phyloP scores from a whole-genome alignment of 2,113 vertebrate genomes.

The Copsychus sechellarum region DNA sequence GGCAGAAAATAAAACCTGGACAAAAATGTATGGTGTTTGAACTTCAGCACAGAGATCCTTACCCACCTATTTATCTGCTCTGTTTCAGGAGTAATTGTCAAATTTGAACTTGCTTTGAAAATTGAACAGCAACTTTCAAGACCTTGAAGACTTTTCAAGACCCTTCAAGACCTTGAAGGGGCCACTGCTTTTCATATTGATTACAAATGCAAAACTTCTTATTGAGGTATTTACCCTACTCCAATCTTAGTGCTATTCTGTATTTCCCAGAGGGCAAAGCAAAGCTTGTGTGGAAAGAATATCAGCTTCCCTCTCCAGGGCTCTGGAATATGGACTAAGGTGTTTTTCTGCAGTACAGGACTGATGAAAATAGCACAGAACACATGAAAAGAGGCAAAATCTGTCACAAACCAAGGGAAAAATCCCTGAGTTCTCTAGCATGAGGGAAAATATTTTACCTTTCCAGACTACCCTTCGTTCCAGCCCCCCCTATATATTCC shows the following conservation, averaged over 20 bases:
- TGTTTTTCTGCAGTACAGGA: background rate
- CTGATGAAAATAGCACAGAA: background rate
- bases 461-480: background rate
- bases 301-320: background rate
- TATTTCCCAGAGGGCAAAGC: background rate
- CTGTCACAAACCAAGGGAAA: background rate
- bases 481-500: background rate
- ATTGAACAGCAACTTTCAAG: background rate
- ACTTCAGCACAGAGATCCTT: background rate
- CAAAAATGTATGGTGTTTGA: background rate
- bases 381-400: background rate
- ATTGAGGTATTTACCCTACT: background rate
- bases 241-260: background rate
- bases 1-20: background rate
- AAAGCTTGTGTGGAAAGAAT: background rate
- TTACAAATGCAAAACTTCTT: background rate
- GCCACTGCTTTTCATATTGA: background rate
- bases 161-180: background rate
- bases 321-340: background rate
- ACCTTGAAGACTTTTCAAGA: background rate
- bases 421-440: background rate
- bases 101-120: background rate
- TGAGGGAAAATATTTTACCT: background rate
- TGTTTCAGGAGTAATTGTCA: background rate
- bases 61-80: background rate